These are phyloP conservation scores for Odontamblyopus rebecca DNA, from an alignment of 2,797 vertebrate species.

Conservation along the genomic window DNA sequence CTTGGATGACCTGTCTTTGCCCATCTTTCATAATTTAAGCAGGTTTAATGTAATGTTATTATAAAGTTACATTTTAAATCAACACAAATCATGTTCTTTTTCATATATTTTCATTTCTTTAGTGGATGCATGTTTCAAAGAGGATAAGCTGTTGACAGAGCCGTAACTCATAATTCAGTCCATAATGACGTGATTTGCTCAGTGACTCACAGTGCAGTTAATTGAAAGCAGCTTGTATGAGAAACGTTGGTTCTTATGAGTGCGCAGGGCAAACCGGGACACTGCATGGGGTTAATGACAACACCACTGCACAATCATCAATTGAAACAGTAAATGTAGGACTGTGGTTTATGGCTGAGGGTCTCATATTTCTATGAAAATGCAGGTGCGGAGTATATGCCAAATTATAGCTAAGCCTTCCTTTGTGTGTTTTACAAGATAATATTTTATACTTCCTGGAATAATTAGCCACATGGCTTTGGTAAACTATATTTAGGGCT, in stretches of 20 bases:
- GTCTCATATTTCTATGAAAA: not conserved
- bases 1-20: not conserved
- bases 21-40: conserved; percentile 1
- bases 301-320: conserved; percentile 1
- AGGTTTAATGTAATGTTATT: not conserved
- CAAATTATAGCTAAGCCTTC: not conserved
- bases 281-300: conserved; percentile 1
- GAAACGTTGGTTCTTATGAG: not conserved
- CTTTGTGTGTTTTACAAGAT: conserved; percentile 4
- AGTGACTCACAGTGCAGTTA: conserved; percentile 8
- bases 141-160: conserved; percentile 1
- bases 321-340: not conserved
- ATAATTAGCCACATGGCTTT: not conserved
- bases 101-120: not conserved
- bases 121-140: not conserved
- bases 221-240: conserved; percentile 9
- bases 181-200: conserved; percentile 1
- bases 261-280: conserved; percentile 3
- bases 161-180: conserved; percentile 8
- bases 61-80: not conserved
- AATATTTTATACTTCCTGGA: not conserved
- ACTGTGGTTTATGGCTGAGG: not conserved
- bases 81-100: not conserved
- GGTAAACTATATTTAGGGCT: not conserved
- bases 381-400: not conserved